Conservation (phyloP, 2,113 vertebrate genomes). For the Micronycteris hirsuta region DNA sequence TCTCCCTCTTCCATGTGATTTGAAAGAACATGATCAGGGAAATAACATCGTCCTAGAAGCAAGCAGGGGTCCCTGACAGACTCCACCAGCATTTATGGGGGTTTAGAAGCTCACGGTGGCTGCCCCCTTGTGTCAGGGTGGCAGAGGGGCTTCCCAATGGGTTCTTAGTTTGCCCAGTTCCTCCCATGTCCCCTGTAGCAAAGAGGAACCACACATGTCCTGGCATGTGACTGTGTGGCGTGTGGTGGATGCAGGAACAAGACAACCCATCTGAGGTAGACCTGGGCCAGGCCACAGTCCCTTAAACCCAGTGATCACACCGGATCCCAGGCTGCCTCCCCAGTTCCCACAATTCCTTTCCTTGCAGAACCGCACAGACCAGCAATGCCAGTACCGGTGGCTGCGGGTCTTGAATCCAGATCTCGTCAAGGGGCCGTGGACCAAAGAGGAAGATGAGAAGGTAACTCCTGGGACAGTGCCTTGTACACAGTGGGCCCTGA, state of each 20-base stretch:
- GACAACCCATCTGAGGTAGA: not conserved
- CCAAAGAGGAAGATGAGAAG: constrained; percentile 98
- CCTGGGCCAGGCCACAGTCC: not conserved
- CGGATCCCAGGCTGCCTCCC: not conserved
- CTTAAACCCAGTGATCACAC: not conserved
- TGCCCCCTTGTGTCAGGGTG: not conserved
- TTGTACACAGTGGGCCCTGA: not conserved
- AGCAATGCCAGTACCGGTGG: constrained; percentile 98
- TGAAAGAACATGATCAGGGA: not conserved
- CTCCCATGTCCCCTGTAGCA: not conserved
- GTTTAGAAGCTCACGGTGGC: not conserved
- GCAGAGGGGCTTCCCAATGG: not conserved
- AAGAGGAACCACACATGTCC: not conserved
- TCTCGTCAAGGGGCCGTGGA: constrained; percentile 97
- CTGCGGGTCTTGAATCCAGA: constrained; percentile 95
- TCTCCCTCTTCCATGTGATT: not conserved
- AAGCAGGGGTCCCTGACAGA: not conserved
- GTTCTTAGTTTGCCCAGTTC: not conserved
- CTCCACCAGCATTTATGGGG: not conserved
- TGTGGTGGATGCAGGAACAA: not conserved
- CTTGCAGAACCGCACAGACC: constrained; percentile 91
- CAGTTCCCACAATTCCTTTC: not conserved
- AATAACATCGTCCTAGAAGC: not conserved
- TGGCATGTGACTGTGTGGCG: fast-evolving
- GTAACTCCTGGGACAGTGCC: constrained; percentile 73